Evolutionary conservation across 2,888 invertebrate genomes (phyloP).

Genomic region (Dendrolimus houi): DNA sequence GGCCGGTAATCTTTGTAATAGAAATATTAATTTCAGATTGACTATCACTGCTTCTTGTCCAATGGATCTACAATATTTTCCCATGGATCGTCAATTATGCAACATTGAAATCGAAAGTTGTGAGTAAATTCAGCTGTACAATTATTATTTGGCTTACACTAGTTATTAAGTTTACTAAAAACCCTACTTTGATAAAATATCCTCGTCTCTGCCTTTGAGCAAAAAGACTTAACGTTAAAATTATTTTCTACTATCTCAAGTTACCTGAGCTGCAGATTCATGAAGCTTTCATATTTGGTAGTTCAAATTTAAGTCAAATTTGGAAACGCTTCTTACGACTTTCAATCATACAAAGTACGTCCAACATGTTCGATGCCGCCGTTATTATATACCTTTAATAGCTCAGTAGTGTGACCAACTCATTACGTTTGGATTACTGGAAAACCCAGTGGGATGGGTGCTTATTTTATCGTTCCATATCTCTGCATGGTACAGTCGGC

Average conservation of each 20-base stretch:
- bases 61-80: slow-evolving; percentile 97
- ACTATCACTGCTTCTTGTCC: slow-evolving; percentile 97
- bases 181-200: slow-evolving; percentile 10
- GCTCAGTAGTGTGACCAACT: slow-evolving; percentile 23
- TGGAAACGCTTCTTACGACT: slow-evolving; percentile 25
- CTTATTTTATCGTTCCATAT: slow-evolving; percentile 68
- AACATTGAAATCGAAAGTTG: slow-evolving; percentile 98
- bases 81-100: slow-evolving; percentile 96
- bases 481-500: slow-evolving; percentile 87
- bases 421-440: slow-evolving; percentile 24
- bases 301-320: slow-evolving; percentile 23
- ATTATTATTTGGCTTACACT: slow-evolving; percentile 14
- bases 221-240: slow-evolving; percentile 15
- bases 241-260: slow-evolving; percentile 9
- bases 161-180: slow-evolving; percentile 9
- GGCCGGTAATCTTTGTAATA: neutral
- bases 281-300: slow-evolving; percentile 35
- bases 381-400: slow-evolving; percentile 29
- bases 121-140: slow-evolving; percentile 77
- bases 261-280: slow-evolving; percentile 22
- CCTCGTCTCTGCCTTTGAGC: slow-evolving; percentile 18
- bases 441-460: slow-evolving; percentile 74
- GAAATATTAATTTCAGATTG: slow-evolving; percentile 78
- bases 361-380: slow-evolving; percentile 16
- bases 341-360: slow-evolving; percentile 10